These are phyloP conservation scores for Subanguina moxae DNA, from an alignment of 1,140 invertebrate species.

Conservation along the genomic window DNA sequence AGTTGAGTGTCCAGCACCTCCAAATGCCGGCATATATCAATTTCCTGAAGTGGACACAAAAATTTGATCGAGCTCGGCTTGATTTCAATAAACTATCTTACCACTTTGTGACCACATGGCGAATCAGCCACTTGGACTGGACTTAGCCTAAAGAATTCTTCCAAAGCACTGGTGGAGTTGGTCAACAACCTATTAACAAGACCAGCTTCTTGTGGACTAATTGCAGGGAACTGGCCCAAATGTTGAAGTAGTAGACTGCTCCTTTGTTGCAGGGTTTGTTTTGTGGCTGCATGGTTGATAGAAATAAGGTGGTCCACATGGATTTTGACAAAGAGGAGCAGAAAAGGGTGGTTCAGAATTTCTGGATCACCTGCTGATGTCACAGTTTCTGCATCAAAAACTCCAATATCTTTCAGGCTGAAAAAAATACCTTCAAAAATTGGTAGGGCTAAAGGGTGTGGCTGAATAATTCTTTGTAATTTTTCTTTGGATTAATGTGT, in stretches of 20 bases:
- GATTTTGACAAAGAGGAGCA: constrained; percentile 28
- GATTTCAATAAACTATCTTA: constrained; percentile 8
- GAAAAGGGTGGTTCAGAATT: constrained; percentile 31
- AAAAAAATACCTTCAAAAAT: constrained; percentile 1
- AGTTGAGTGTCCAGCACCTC: constrained; percentile 13
- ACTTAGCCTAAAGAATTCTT: constrained; percentile 12
- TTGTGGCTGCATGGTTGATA: constrained; percentile 8
- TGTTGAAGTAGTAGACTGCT: constrained; percentile 10
- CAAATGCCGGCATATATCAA: constrained; percentile 14
- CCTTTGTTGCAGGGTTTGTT: constrained; percentile 14
- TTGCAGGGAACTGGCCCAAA: constrained; percentile 24
- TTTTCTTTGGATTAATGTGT: too few species aligned
- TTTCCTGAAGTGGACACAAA: constrained; percentile 15
- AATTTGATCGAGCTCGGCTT: not conserved
- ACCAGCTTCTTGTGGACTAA: constrained; percentile 28
- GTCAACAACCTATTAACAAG: constrained; percentile 33
- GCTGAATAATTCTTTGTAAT: too few species aligned
- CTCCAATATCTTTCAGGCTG: constrained; percentile 31
- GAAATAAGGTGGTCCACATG: constrained; percentile 16
- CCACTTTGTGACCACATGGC: not conserved
- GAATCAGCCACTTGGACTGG: constrained; percentile 11
- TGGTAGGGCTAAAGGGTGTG: too few species aligned
- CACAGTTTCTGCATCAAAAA: constrained; percentile 7
- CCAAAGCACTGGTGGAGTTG: constrained; percentile 1
- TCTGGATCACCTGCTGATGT: constrained; percentile 1